Percentiles rank a stretch among this genome's conserved stretches.
phyloP scores from a whole-genome alignment of 2,888 invertebrate species.

The Ormia ochracea region DNA sequence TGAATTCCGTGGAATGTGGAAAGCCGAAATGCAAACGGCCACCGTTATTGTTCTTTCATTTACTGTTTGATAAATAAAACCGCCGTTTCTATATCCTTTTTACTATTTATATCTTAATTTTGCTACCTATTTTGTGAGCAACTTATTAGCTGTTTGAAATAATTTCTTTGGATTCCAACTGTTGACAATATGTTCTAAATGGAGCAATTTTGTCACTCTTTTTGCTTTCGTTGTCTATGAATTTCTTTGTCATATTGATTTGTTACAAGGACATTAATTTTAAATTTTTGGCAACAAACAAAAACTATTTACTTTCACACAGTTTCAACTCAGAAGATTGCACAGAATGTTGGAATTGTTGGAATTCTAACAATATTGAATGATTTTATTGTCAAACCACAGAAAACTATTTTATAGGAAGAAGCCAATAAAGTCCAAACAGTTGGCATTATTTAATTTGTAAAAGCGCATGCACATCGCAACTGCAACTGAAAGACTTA shows the following conservation, averaged over 20 bases:
- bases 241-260: constrained; percentile 51
- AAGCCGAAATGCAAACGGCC: too few relatives aligned
- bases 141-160: constrained; percentile 39
- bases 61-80: too few relatives aligned
- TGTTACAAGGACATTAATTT: constrained; percentile 62
- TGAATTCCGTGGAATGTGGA: too few relatives aligned
- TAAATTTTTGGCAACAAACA: constrained; percentile 55
- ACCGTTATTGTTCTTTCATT: too few relatives aligned
- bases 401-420: constrained; percentile 19
- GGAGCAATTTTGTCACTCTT: constrained; percentile 36
- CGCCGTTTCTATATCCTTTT: background rate
- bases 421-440: background rate
- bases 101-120: background rate
- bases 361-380: constrained; percentile 44
- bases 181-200: constrained; percentile 31
- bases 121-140: constrained; percentile 5
- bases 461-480: background rate
- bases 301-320: constrained; percentile 47
- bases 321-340: constrained; percentile 30
- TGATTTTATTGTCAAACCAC: constrained; percentile 39
- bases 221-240: constrained; percentile 22
- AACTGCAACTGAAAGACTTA: too few relatives aligned
- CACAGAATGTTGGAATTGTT: constrained; percentile 21
- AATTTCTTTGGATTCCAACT: constrained; percentile 32
- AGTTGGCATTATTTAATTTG: background rate